Evolutionary conservation across 2,888 invertebrate genomes (phyloP), one percentile per base, ranked within the genome.

Genomic region (Maniola hyperantus): DNA sequence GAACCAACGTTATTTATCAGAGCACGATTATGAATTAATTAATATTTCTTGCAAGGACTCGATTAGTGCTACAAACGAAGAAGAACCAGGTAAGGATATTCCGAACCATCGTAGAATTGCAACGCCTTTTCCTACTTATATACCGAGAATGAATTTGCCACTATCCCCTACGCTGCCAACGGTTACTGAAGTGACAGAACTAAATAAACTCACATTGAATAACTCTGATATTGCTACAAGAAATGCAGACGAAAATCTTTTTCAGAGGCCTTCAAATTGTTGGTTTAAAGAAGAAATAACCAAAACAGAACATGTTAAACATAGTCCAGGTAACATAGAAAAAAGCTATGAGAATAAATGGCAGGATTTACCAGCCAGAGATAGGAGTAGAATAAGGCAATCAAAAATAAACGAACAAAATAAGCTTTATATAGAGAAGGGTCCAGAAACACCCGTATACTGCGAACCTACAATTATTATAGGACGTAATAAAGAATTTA

Each of bases 111-210:
- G 50, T 61, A 78, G 85, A 77, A 72, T 82, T 59, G 74, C 85
- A 1, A 85, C 88, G 1, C 89, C 89, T 1, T 79, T 84, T 15
- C 84, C 87, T 13, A 70, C 78, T 4, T 82, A 76, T 61, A 79
- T 89, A 68, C 88, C 90, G 0, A 80, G 83, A 72, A 74, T 90
- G 11, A 80, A 87, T 66, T 71, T 89, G 54, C 78, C 53, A 11
- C 11, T 53, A 63, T 79, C 78, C 1, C 82, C 84, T 18, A 83
- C 82, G 50, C 75, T 91, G 51, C 87, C 91, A 1, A 89, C 89
- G 6, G 83, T 91, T 0, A 83, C 87, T 7, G 91, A 91, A 77
- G 72, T 87, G 65, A 77, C 84, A 10, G 92, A 91, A 73, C 77
- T 83, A 0, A 77, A 73, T 44, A 82, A 76, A 65, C 72, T 72